These are phyloP conservation scores for Nothocercus nigrocapillus DNA, from an alignment of 2,113 vertebrate species.

Conservation along the genomic window DNA sequence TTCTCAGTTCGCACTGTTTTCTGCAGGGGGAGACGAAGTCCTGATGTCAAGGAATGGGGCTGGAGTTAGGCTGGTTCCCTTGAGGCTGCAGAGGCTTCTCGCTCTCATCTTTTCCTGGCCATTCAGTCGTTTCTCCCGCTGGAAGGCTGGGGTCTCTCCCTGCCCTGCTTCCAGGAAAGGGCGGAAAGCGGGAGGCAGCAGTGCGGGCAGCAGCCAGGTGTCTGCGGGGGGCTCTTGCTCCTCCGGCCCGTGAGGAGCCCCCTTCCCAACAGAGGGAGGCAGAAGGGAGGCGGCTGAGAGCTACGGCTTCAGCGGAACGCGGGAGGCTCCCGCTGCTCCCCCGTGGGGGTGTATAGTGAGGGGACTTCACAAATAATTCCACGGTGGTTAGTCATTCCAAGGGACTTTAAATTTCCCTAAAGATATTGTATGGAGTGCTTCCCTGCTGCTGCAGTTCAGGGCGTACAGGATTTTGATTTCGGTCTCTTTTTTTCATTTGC, in stretches of 20 bases:
- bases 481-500: background rate
- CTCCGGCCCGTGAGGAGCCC: background rate
- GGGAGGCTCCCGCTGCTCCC: background rate
- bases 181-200: background rate
- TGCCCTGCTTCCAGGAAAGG: background rate
- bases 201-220: rapidly evolving
- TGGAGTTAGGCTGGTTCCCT: background rate
- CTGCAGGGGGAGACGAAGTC: background rate
- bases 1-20: background rate
- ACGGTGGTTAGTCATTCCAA: slow-evolving; percentile 30
- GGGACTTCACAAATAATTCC: slow-evolving; percentile 45
- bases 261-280: slow-evolving; percentile 44
- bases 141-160: background rate
- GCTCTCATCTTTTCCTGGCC: background rate
- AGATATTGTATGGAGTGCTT: background rate
- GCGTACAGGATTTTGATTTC: background rate
- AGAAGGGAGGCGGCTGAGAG: background rate
- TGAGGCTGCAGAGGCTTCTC: background rate
- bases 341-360: slow-evolving; percentile 29
- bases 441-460: background rate
- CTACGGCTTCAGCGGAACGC: slow-evolving; percentile 1
- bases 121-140: background rate
- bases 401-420: background rate
- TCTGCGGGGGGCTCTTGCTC: background rate
- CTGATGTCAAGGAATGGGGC: background rate